Evolutionary conservation across 2,113 vertebrate species (phyloP), one percentile per base, ranked within the genome.

Genomic region (Cyanoliseus patagonus): DNA sequence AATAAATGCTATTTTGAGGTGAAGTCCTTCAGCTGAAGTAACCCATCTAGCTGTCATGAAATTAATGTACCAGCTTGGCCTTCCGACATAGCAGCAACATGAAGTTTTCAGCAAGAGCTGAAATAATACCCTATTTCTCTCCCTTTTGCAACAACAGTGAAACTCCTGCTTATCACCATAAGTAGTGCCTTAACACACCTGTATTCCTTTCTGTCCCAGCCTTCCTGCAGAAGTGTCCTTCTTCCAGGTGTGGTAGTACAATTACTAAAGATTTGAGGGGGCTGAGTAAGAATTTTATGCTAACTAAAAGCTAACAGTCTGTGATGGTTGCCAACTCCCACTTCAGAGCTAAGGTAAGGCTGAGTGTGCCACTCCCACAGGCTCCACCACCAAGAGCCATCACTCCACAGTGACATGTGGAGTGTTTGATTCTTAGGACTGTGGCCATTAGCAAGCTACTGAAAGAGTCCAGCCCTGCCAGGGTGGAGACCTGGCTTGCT

Each of bases 321-420:
- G n/a, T 81, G 31, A 69, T 24, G 23, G 42, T 30, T 66, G 37
- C 37, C 33, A 31, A 27, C 11, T 77, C 16, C n/a, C n/a, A 41
- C 42, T 51, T 57, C 57, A 24, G 27, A 86, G 37, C 51, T 44
- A 27, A 33, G 39, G 0, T 15, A 69, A 42, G 8, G 25, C 39
- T 3, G 22, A 7, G 12, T 13, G 27, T 61, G 53, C 2, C 0
- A 3, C 42, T 42, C 23, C 41, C 59, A 39, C 3, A 20, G 52
- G 76, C 41, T 86, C 76, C 61, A 74, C 47, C 35, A 41, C 33
- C 33, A 41, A 14, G 10, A 75, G 49, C 46, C 51, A 52, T 25
- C 52, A 37, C 30, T 59, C n/a, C 61, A 17, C 1, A 17, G 31
- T 16, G 14, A 22, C 49, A 39, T 4, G 0, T 46, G 22, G 39